Conservation (phyloP, 2,797 vertebrate genomes). For the Calcarius lapponicus region DNA sequence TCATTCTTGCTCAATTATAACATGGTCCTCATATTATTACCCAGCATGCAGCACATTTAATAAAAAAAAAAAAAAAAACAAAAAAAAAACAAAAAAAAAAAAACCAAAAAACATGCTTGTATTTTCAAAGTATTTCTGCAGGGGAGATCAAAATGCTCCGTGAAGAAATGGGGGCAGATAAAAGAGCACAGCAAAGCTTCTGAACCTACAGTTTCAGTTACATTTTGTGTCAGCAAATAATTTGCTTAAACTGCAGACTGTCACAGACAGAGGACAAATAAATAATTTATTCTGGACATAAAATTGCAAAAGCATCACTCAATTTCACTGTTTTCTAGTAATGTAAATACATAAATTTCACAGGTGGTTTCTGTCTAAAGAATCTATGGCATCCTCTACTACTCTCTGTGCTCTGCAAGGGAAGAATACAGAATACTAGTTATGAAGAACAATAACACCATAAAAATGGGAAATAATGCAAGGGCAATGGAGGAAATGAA, state of each 20-base stretch:
- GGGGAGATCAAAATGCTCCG: not conserved
- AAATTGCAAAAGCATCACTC: slow-evolving; percentile 30
- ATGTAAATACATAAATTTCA: slow-evolving; percentile 18
- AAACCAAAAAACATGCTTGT: not conserved
- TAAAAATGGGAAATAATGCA: not conserved
- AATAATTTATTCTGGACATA: slow-evolving; percentile 10
- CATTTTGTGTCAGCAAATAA: slow-evolving; percentile 30
- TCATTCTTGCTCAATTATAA: not conserved
- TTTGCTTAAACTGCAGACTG: slow-evolving; percentile 54
- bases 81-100: not conserved
- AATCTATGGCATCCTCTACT: not conserved
- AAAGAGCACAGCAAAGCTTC: slow-evolving; percentile 8
- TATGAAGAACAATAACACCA: not conserved
- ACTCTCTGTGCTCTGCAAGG: not conserved
- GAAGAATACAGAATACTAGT: not conserved
- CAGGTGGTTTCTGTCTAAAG: not conserved
- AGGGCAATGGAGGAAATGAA: not conserved
- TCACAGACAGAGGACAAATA: slow-evolving; percentile 14
- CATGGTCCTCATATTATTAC: not conserved
- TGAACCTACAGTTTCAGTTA: slow-evolving; percentile 7
- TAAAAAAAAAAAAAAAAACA: not conserved
- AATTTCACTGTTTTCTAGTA: slow-evolving; percentile 28
- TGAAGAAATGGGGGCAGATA: slow-evolving; percentile 25
- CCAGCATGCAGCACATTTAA: not conserved
- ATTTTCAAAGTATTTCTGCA: slow-evolving; percentile 22